Conservation (phyloP, 2,888 invertebrate species). For the Leptinotarsa tumamoca region DNA sequence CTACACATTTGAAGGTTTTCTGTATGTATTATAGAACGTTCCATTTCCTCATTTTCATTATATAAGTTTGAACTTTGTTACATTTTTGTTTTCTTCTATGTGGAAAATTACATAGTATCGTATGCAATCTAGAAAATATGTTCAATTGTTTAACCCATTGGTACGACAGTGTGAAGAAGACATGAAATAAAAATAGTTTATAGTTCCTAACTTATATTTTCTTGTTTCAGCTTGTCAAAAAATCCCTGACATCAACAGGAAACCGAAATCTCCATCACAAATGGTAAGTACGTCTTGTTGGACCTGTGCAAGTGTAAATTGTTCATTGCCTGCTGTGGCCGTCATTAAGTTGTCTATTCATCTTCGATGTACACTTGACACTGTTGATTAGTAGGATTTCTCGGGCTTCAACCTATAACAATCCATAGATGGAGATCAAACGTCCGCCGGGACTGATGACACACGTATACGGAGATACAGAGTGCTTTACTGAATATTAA, state of each 20-base stretch:
- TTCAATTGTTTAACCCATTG: too few relatives aligned
- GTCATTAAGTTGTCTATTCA: slow-evolving; percentile 32
- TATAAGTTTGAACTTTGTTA: too few relatives aligned
- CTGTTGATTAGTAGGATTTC: not conserved
- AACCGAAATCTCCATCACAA: slow-evolving; percentile 90
- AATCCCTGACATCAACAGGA: slow-evolving; percentile 70
- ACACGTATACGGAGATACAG: not conserved
- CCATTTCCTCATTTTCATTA: too few relatives aligned
- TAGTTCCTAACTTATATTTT: slow-evolving; percentile 41
- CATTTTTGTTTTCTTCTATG: too few relatives aligned
- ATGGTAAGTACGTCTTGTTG: slow-evolving; percentile 78
- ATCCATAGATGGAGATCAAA: slow-evolving; percentile 23
- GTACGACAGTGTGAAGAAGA: too few relatives aligned
- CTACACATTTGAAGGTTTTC: too few relatives aligned
- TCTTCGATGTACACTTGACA: not conserved
- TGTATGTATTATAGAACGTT: too few relatives aligned
- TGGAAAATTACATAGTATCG: too few relatives aligned
- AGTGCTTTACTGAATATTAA: slow-evolving; percentile 21
- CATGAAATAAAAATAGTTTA: too few relatives aligned
- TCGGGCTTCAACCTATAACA: slow-evolving; percentile 10
- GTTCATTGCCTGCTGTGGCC: not conserved
- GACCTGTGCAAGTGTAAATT: not conserved
- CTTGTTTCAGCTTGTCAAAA: slow-evolving; percentile 74
- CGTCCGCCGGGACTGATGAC: slow-evolving; percentile 24
- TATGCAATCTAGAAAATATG: too few relatives aligned